phyloP scores from a whole-genome alignment of 2,113 vertebrate species.

The Phalacrocorax pelagicus region DNA sequence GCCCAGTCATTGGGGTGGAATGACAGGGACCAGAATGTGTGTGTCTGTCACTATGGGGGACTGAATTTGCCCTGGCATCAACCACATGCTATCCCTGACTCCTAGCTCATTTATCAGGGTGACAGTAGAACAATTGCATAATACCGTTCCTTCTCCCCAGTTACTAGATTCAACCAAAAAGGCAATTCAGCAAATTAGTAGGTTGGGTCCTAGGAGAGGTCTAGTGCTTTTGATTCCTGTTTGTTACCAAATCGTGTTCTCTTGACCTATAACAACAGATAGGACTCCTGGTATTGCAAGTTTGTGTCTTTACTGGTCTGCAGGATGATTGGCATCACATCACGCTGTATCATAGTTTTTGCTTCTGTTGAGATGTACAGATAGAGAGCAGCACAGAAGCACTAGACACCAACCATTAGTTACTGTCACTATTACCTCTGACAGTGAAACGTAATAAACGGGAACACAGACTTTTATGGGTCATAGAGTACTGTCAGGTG shows the following conservation, averaged over 20 bases:
- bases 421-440: not conserved
- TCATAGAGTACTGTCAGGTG: not conserved
- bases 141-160: not conserved
- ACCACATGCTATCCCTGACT: not conserved
- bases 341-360: not conserved
- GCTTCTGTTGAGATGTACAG: not conserved
- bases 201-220: not conserved
- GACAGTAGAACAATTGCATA: not conserved
- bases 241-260: not conserved
- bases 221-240: not conserved
- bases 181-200: not conserved
- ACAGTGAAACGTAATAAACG: not conserved
- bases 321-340: not conserved
- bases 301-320: not conserved
- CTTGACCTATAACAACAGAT: not conserved
- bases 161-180: not conserved
- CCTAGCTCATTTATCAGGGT: not conserved
- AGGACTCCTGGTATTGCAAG: not conserved
- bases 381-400: not conserved
- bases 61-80: not conserved
- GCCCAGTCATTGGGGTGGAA: not conserved
- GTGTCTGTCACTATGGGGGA: accelerated
- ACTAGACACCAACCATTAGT: not conserved
- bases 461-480: not conserved
- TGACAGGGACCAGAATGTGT: not conserved